Base-by-base conservation (phyloP, 2,797 vertebrate genomes). In the Apodemus agrarius region DNA sequence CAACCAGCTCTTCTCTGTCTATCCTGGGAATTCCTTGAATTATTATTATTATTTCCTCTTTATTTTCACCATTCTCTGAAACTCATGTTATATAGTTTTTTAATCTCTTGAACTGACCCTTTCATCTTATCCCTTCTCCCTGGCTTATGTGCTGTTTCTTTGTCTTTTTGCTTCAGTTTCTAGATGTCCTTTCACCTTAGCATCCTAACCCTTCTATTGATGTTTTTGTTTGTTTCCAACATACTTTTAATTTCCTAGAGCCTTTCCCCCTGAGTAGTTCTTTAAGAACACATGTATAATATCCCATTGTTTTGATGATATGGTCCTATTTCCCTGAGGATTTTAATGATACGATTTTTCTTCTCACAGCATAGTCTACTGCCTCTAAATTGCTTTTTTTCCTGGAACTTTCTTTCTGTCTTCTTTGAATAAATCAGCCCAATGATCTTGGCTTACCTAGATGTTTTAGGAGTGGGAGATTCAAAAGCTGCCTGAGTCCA, bases 231-330 rank as follows among this genome's bases (percentile, higher is more conserved):
- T 91, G 26, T 84, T 80, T 91, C 29, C 72, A n/a, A 83, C 10
- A 65, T 75, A 40, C 52, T 91, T 95, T 95, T 89, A 59, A 76
- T 94, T 92, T 95, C 49, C 57, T 43, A 88, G 80, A 34, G 29
- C 43, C 40, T 78, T 82, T 59, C 26, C 37, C 40, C 67, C 67
- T 46, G 43, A 89, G 21, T 92, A 54, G 22, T 74, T 94, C 69
- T 92, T 96, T 84, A 72, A 89, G 59, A 81, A 57, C 10, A 17
- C 4, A 24, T n/a, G 10, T 43, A 21, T 22, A 54, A 59, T 24
- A 54, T 26, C 34, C 81, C 80, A 1, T 13, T 37, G 54, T 65
- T 67, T 78, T 1, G 21, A 16, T 22, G 69, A 43, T 72, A 13
- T 19, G 16, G 13, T 26, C 31, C 46, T 69, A n/a, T 65, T 52